Percentiles rank a stretch among this genome's conserved stretches.
phyloP scores from a whole-genome alignment of 92 coral and sea anemone species.

The Phymanthus crucifer region DNA sequence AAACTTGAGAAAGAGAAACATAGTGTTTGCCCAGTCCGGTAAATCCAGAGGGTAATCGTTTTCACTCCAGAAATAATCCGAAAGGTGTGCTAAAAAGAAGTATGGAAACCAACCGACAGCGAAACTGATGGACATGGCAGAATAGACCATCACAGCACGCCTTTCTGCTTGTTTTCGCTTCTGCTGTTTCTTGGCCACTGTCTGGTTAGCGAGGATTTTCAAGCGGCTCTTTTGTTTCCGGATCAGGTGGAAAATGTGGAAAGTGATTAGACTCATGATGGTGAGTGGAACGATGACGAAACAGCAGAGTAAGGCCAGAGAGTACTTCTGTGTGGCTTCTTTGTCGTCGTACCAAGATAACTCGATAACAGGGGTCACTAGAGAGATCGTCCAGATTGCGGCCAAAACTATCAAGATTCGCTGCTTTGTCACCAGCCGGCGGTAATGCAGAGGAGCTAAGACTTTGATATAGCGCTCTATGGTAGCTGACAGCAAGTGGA shows the following conservation, averaged over 20 bases:
- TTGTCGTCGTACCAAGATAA: slow-evolving; percentile 39
- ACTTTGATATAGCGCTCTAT: slow-evolving; percentile 58
- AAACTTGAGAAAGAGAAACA: slow-evolving; percentile 51
- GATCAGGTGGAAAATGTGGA: slow-evolving; percentile 53
- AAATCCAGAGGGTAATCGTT: not conserved
- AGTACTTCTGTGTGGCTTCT: slow-evolving; percentile 37
- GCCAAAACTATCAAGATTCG: slow-evolving; percentile 38
- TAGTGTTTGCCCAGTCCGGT: slow-evolving; percentile 22
- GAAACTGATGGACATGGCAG: slow-evolving; percentile 49
- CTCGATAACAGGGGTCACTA: slow-evolving; percentile 48
- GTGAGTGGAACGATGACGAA: slow-evolving; percentile 54
- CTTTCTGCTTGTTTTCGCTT: slow-evolving; percentile 51
- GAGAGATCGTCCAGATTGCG: slow-evolving; percentile 47
- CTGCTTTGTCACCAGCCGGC: slow-evolving; percentile 41
- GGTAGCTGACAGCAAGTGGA: slow-evolving; percentile 45
- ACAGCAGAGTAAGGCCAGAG: slow-evolving; percentile 26
- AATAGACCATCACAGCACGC: slow-evolving; percentile 48
- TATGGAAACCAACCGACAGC: slow-evolving; percentile 61
- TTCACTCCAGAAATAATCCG: slow-evolving; percentile 20
- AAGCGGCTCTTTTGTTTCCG: slow-evolving; percentile 41
- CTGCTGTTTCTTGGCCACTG: slow-evolving; percentile 11
- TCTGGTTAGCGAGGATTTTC: slow-evolving; percentile 21
- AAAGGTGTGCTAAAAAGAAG: slow-evolving; percentile 26
- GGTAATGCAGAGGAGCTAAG: slow-evolving; percentile 50
- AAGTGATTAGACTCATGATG: slow-evolving; percentile 36